Percentiles rank a stretch among this genome's conserved stretches.
These are phyloP conservation scores for Anguilla anguilla DNA, from an alignment of 2,797 vertebrate genomes.

Conservation along the genomic window DNA sequence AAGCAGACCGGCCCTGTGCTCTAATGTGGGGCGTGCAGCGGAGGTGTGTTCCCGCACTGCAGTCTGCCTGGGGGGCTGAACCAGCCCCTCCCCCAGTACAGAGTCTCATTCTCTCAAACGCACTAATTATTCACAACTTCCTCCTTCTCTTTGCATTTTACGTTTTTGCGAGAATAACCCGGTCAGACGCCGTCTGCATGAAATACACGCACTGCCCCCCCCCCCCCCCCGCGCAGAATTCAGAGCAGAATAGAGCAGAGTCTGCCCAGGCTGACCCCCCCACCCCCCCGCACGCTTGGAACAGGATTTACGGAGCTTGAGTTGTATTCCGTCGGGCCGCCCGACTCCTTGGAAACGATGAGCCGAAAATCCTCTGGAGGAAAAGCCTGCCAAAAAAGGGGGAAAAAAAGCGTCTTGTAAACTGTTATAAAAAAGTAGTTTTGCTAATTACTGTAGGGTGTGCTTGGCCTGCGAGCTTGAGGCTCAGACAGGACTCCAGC, in stretches of 20 bases:
- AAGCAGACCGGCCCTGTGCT: not conserved
- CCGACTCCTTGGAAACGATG: slow-evolving; percentile 43
- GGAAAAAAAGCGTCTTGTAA: slow-evolving; percentile 36
- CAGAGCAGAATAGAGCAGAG: not conserved
- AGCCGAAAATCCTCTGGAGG: slow-evolving; percentile 24
- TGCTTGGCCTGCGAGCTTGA: slow-evolving; percentile 10
- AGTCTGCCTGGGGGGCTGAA: too few relatives aligned
- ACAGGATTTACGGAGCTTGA: slow-evolving; percentile 35
- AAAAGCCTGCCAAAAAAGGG: slow-evolving; percentile 28
- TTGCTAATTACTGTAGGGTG: slow-evolving; percentile 40
- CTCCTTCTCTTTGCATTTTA: not conserved
- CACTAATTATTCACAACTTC: not conserved
- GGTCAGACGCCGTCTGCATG: not conserved
- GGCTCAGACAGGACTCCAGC: slow-evolving; percentile 8
- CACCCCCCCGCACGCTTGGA: not conserved
- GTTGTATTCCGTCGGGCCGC: slow-evolving; percentile 35
- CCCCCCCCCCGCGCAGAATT: not conserved
- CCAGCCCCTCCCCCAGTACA: not conserved
- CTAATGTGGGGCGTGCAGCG: not conserved
- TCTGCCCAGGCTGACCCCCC: too few relatives aligned
- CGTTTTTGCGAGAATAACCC: not conserved
- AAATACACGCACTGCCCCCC: not conserved
- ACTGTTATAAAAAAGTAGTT: slow-evolving; percentile 39
- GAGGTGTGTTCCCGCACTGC: not conserved
- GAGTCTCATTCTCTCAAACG: slow-evolving; percentile 9